Evolutionary conservation across 2,888 invertebrate species (phyloP).

Genomic region (Scaptomyza parva): DNA sequence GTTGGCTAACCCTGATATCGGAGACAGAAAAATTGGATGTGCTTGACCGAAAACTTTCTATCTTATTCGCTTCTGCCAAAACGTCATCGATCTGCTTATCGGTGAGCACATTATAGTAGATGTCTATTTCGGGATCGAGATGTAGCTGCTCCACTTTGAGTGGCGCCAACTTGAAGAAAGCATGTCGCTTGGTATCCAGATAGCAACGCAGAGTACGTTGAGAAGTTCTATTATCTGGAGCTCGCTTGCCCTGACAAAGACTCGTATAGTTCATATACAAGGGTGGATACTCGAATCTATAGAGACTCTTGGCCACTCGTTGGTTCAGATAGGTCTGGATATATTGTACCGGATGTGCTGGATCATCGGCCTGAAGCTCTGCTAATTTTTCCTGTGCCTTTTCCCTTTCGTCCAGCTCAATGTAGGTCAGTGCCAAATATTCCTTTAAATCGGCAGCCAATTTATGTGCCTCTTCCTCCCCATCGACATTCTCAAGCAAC

Average conservation of each 20-base stretch:
- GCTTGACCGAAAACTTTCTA: slow-evolving; percentile 47
- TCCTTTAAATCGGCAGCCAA: slow-evolving; percentile 57
- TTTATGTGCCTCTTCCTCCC: not conserved
- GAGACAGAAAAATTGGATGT: slow-evolving; percentile 16
- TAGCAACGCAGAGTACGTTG: slow-evolving; percentile 43
- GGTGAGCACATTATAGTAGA: slow-evolving; percentile 94
- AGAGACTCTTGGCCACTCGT: slow-evolving; percentile 2
- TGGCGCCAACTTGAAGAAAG: slow-evolving; percentile 90
- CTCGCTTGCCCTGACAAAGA: slow-evolving; percentile 64
- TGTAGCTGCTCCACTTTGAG: slow-evolving; percentile 92
- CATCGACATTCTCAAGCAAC: slow-evolving; percentile 17
- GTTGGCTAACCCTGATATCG: slow-evolving; percentile 35
- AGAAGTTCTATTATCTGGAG: slow-evolving; percentile 11
- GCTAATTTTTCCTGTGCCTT: slow-evolving; percentile 39
- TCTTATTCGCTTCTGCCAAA: slow-evolving; percentile 12
- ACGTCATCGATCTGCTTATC: slow-evolving; percentile 91
- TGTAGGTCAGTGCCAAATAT: slow-evolving; percentile 61
- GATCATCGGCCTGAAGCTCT: slow-evolving; percentile 34
- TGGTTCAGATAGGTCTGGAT: slow-evolving; percentile 38
- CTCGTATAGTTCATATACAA: slow-evolving; percentile 44
- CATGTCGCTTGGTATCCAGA: slow-evolving; percentile 83
- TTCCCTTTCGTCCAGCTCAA: slow-evolving; percentile 57
- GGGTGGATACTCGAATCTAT: rapidly evolving
- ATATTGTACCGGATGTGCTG: slow-evolving; percentile 35
- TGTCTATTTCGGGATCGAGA: slow-evolving; percentile 90